Evolutionary conservation across 2,797 vertebrate species (phyloP).

Genomic region (Argyrosomus regius): DNA sequence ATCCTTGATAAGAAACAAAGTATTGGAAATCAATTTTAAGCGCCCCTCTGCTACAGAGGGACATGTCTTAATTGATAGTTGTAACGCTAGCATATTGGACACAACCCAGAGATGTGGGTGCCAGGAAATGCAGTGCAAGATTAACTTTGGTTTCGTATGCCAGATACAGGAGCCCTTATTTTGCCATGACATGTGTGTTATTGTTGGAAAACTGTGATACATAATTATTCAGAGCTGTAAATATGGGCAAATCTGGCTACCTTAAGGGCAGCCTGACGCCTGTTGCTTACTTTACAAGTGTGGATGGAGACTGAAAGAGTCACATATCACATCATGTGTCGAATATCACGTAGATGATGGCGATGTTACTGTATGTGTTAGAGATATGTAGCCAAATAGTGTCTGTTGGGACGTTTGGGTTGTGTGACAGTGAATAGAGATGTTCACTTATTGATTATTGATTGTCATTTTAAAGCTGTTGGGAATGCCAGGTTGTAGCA

Average conservation of each 20-base stretch:
- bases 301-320: slow-evolving; percentile 20
- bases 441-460: slow-evolving; percentile 22
- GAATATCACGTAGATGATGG: background rate
- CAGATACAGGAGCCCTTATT: slow-evolving; percentile 68
- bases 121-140: slow-evolving; percentile 31
- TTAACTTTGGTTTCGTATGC: slow-evolving; percentile 50
- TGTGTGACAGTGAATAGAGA: slow-evolving; percentile 7
- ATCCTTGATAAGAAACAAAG: background rate
- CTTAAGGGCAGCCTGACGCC: slow-evolving; percentile 25
- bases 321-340: background rate
- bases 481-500: slow-evolving; percentile 18
- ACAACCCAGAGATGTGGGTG: background rate
- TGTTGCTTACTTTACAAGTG: slow-evolving; percentile 7
- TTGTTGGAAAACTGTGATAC: slow-evolving; percentile 60
- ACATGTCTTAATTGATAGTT: background rate
- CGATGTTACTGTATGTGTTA: background rate
- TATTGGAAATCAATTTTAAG: slow-evolving; percentile 20
- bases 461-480: slow-evolving; percentile 6
- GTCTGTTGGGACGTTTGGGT: background rate
- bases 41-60: background rate
- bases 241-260: slow-evolving; percentile 71
- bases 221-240: slow-evolving; percentile 52
- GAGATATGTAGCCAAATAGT: background rate
- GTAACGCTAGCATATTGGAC: background rate
- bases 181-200: slow-evolving; percentile 56